Percentiles rank a stretch among this genome's conserved stretches.
These are phyloP conservation scores for Cryptocephalus moraei DNA, from an alignment of 2,888 invertebrate species.

Conservation along the genomic window DNA sequence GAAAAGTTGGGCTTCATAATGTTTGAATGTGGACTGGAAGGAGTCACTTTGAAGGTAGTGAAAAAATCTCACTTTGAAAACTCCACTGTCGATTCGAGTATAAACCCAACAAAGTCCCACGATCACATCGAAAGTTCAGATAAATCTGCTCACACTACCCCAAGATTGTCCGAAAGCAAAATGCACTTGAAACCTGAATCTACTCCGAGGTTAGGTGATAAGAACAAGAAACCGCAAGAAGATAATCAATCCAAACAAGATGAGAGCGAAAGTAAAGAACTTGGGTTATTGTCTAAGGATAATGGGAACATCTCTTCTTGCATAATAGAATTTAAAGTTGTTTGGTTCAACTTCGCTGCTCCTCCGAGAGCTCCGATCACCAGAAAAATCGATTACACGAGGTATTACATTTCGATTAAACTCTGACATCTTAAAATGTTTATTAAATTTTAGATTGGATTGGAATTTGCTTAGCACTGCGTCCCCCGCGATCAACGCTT, in stretches of 20 bases:
- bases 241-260: slow-evolving; percentile 10
- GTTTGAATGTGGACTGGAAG: slow-evolving; percentile 94
- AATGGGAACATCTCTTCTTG: slow-evolving; percentile 76
- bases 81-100: slow-evolving; percentile 17
- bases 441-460: slow-evolving; percentile 55
- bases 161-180: slow-evolving; percentile 16
- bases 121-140: slow-evolving; percentile 15
- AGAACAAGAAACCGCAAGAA: slow-evolving; percentile 13
- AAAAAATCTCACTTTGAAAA: slow-evolving; percentile 71
- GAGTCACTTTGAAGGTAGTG: slow-evolving; percentile 68
- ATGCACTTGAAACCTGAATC: slow-evolving; percentile 14
- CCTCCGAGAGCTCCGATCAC: slow-evolving; percentile 92
- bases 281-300: slow-evolving; percentile 41
- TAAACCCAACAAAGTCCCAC: slow-evolving; percentile 13
- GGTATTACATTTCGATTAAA: slow-evolving; percentile 38
- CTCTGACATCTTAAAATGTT: not conserved
- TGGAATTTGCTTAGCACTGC: slow-evolving; percentile 95
- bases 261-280: slow-evolving; percentile 20
- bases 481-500: slow-evolving; percentile 92
- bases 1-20: slow-evolving; percentile 83
- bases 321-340: slow-evolving; percentile 76
- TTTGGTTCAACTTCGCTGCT: slow-evolving; percentile 97
- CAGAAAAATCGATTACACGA: slow-evolving; percentile 86
- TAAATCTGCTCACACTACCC: slow-evolving; percentile 19
- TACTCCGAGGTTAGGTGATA: slow-evolving; percentile 14